Conservation (phyloP, 2,888 invertebrate genomes). For the Morpho achilles region DNA sequence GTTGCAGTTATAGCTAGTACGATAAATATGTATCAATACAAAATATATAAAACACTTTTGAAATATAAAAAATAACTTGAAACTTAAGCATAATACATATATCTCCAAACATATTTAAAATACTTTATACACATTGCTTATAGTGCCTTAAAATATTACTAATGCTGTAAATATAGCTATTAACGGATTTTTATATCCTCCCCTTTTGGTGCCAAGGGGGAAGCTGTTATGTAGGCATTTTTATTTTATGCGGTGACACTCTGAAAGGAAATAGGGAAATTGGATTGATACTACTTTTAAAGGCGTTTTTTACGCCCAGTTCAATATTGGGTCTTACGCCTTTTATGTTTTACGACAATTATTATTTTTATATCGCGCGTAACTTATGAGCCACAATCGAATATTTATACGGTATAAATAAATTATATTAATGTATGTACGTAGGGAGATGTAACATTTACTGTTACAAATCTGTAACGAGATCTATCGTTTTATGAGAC, state of each 20-base stretch:
- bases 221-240: constrained; percentile 67
- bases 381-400: constrained; percentile 14
- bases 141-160: constrained; percentile 33
- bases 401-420: constrained; percentile 1
- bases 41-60: no score
- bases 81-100: no score
- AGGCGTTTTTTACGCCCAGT: constrained; percentile 54
- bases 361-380: constrained; percentile 39
- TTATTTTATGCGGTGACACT: constrained; percentile 74
- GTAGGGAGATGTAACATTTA: no score
- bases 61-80: no score
- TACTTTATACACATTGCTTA: constrained; percentile 20
- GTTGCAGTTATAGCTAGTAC: no score
- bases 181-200: constrained; percentile 66
- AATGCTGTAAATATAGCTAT: constrained; percentile 63
- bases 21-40: no score
- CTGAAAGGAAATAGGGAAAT: constrained; percentile 72
- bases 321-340: constrained; percentile 61
- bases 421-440: no score
- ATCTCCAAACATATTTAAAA: not conserved
- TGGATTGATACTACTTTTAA: constrained; percentile 76
- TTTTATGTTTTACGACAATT: constrained; percentile 45
- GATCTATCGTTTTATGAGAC: no score
- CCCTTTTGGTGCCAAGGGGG: constrained; percentile 42
- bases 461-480: no score